phyloP scores from a whole-genome alignment of 2,888 invertebrate genomes.

The Drosophila mettleri region DNA sequence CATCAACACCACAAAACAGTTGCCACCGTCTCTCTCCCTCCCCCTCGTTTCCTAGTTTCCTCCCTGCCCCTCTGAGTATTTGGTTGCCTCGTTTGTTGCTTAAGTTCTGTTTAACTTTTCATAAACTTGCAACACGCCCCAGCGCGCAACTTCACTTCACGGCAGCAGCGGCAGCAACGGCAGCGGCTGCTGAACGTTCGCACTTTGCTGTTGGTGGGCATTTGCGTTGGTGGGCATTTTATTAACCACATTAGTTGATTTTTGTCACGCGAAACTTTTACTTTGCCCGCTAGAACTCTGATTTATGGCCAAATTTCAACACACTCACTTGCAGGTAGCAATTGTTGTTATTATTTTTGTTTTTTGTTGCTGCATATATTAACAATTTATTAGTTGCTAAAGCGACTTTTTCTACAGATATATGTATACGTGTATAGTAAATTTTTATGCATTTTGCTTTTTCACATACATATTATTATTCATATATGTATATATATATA shows the following conservation, averaged over 20 bases:
- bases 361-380: conserved; percentile 61
- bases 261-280: conserved; percentile 78
- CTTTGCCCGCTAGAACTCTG: conserved; percentile 56
- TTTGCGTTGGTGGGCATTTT: conserved; percentile 42
- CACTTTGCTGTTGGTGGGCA: conserved; percentile 45
- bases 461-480: conserved; percentile 11
- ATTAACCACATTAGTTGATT: conserved; percentile 81
- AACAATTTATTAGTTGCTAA: conserved; percentile 73
- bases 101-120: conserved; percentile 78
- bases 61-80: conserved; percentile 19
- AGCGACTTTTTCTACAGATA: conserved; percentile 20
- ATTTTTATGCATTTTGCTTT: background rate
- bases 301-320: conserved; percentile 72
- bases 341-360: conserved; percentile 11
- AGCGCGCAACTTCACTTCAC: conserved; percentile 13
- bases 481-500: conserved; percentile 20
- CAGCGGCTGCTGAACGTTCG: conserved; percentile 15
- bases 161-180: background rate
- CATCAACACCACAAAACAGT: conserved; percentile 56
- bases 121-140: conserved; percentile 72
- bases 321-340: conserved; percentile 50
- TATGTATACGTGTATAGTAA: background rate
- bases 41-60: background rate
- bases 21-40: background rate
- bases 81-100: conserved; percentile 63